A percentile compares a stretch with the other conserved stretches of the same genome.
phyloP scores from a whole-genome alignment of 2,888 invertebrate genomes.

The Seladonia tumulorum region DNA sequence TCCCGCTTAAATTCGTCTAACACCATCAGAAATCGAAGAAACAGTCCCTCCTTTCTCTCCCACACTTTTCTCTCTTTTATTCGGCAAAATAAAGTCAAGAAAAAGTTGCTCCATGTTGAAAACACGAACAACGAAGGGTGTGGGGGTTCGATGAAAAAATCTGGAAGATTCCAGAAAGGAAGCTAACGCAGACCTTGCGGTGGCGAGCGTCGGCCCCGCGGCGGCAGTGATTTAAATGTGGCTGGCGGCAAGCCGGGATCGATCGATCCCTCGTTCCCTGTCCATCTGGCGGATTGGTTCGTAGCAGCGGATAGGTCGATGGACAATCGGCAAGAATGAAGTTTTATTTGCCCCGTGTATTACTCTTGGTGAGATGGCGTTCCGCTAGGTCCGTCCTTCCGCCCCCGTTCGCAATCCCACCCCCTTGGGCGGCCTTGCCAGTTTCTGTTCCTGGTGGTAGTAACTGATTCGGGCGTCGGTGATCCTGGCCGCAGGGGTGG shows the following conservation, averaged over 20 bases:
- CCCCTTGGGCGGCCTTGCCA: neutral
- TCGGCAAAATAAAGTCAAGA: neutral
- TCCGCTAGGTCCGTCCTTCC: constrained; percentile 11
- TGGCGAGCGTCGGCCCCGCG: neutral
- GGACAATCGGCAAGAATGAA: constrained; percentile 75
- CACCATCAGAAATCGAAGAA: neutral
- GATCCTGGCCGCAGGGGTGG: constrained; percentile 20
- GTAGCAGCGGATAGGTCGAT: constrained; percentile 61
- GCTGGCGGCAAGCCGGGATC: constrained; percentile 60
- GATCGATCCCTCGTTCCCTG: constrained; percentile 68
- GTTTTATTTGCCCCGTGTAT: constrained; percentile 76
- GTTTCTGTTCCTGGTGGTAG: constrained; percentile 4
- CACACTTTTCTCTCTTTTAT: neutral
- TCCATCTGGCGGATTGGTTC: constrained; percentile 73
- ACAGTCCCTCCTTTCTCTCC: too few relatives aligned
- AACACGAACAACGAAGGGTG: neutral
- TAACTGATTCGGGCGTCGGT: constrained; percentile 30
- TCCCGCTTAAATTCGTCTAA: neutral
- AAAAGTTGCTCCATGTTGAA: neutral
- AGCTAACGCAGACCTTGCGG: constrained; percentile 13
- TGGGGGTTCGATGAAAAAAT: neutral
- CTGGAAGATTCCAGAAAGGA: constrained; percentile 27
- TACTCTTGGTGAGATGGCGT: constrained; percentile 62
- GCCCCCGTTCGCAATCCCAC: neutral
- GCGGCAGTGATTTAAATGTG: constrained; percentile 67